Evolutionary conservation across 2,113 vertebrate species (phyloP), one percentile per base, ranked within the genome.

Genomic region (Podilymbus podiceps): DNA sequence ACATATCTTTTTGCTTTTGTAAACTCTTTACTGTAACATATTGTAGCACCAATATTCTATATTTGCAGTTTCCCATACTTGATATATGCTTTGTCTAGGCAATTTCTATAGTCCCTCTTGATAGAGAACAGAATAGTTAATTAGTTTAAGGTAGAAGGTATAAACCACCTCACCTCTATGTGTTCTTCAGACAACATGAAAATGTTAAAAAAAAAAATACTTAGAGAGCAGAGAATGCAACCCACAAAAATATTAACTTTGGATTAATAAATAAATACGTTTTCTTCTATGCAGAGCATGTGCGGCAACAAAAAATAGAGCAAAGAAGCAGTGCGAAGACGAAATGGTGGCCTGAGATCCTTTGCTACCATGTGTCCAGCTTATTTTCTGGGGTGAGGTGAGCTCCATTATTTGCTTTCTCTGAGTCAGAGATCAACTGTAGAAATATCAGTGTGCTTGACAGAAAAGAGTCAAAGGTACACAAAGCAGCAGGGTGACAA

Each of bases 51-150:
- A 95, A 95, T 33, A 80, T 95, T 91, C 88, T 95, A 79, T 86
- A 66, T 75, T 95, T 97, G 44, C 10, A 53, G 2, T 20, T 73
- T 90, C 60, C 28, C 8, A 8, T 85, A 47, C 31, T 73, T 72
- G 66, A 53, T 66, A 18, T 46, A 75, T 89, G 40, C 25, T 84
- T 66, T 94, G 68, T 92, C 90, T 91, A 53, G 74, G 77, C 78
- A 88, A 95, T 94, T 96, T 96, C 69, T 88, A 16, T 89, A 49
- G 76, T 90, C 74, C 30, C 8, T 95, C 30, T 64, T 85, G 38
- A 73, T 47, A 50, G 27, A 87, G 44, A 62, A 76, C 3, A 52
- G 19, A 60, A 44, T 53, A 68, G 10, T 74, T 62, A 20, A 3
- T 8, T 60, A 68, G n/a, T 22, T 86, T 62, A 86, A 69, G 17